These are phyloP conservation scores for Dolichopus griseipennis DNA, from an alignment of 2,888 invertebrate genomes.

Conservation along the genomic window DNA sequence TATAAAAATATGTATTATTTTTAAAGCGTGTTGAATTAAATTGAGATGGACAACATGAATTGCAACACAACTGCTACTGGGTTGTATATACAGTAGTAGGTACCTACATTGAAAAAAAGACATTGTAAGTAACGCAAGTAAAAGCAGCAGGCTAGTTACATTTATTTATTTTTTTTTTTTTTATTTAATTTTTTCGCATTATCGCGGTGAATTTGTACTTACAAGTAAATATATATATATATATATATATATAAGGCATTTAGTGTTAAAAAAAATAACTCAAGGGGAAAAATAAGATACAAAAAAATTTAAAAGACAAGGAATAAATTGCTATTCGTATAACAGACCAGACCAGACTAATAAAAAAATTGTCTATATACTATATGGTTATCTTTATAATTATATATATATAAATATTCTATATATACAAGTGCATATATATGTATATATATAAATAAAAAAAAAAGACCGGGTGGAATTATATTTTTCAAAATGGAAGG, in stretches of 20 bases:
- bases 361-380: no score
- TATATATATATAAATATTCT: no score
- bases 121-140: no score
- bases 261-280: background rate
- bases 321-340: no score
- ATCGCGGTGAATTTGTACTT: background rate
- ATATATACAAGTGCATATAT: no score
- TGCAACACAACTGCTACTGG: background rate
- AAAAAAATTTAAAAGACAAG: background rate
- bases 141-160: background rate
- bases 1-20: slow-evolving; percentile 21
- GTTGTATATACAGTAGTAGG: background rate
- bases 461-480: slow-evolving; percentile 4
- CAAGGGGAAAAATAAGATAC: background rate
- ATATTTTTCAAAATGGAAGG: slow-evolving; percentile 3
- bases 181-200: background rate
- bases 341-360: no score
- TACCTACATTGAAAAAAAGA: no score
- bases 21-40: slow-evolving; percentile 11
- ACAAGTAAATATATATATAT: no score
- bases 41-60: background rate
- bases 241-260: no score
- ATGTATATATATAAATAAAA: no score
- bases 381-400: no score
- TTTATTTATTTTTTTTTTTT: no score